Base-by-base conservation (phyloP, 1,140 invertebrate species). In the Chrysomallon squamiferum region DNA sequence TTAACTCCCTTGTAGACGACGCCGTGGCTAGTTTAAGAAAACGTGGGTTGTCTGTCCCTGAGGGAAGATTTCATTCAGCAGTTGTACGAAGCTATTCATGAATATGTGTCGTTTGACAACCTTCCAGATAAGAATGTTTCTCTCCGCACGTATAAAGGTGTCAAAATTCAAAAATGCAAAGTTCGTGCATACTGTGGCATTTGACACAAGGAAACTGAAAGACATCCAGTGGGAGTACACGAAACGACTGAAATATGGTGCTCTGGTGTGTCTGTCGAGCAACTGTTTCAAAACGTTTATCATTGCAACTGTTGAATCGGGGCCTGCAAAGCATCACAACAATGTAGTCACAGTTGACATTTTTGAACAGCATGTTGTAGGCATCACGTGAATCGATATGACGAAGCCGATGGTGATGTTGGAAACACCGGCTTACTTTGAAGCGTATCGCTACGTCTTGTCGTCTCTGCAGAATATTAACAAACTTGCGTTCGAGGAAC, bases 201-300 rank as follows among this genome's bases (percentile, higher is more conserved):
- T 85, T 62, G 65, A 77, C 62, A 61, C 59, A 0, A 59, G 65
- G 9, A 33, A 60, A 2, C 54, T 80, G 22, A 60, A 59, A 22
- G 56, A 61, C 9, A 52, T 81, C 15, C 61, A 78, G 2, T 84
- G 83, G 84, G 59, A 78, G 49, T 59, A 29, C 22, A 85, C 86
- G 0, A 89, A 89, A 74, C 82, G 89, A 47, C 88, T 93, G 35
- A 87, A 93, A 76, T 89, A 84, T 79, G 92, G 92, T 0, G 89
- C 91, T 0, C 80, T 94, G 25, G 69, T 93, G 0, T 88, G 90
- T 62, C 88, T 94, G 25, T 90, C 90, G 1, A 84, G 73, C 11
- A 88, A 91, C 74, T 86, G 90, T 58, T 93, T 93, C 77, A 79
- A 87, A 41, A 88, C 87, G 38, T 84, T 92, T 33, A 81, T 91